Evolutionary conservation across 2,113 vertebrate species (phyloP).

Genomic region (Chaenogobius annularis): DNA sequence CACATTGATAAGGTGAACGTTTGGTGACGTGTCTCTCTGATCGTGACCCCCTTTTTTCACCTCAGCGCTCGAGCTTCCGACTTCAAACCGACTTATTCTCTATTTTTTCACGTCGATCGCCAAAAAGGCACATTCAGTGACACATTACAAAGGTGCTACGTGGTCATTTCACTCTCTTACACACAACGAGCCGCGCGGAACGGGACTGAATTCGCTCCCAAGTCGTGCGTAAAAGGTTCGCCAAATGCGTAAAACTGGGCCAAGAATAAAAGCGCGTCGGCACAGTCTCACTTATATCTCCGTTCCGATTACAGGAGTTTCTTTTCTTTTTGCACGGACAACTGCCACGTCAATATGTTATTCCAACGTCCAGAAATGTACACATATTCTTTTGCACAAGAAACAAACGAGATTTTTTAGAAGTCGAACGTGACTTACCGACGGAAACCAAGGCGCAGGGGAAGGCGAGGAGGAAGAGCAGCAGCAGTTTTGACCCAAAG

Average conservation of each 20-base stretch:
- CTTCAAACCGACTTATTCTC: not conserved
- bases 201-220: not conserved
- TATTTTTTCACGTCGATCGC: not conserved
- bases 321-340: not conserved
- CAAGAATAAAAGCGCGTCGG: not conserved
- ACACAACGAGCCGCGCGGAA: not conserved
- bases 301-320: not conserved
- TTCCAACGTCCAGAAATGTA: not conserved
- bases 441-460: slow-evolving; percentile 61
- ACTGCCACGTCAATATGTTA: slow-evolving; percentile 8
- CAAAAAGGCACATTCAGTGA: not conserved
- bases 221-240: not conserved
- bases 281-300: too few species aligned
- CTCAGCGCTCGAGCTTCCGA: not conserved
- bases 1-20: slow-evolving; percentile 24
- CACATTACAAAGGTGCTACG: not conserved
- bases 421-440: slow-evolving; percentile 50
- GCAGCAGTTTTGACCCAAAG: slow-evolving; percentile 58
- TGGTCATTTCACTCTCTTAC: not conserved
- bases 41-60: not conserved
- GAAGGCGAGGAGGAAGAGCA: slow-evolving; percentile 72
- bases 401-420: not conserved
- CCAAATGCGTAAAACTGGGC: not conserved
- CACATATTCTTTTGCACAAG: not conserved
- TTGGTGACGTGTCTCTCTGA: slow-evolving; percentile 69